Percentiles rank a stretch among this genome's conserved stretches.
Evolutionary conservation across 2,797 vertebrate genomes (phyloP).

Genomic region (Dallia pectoralis): DNA sequence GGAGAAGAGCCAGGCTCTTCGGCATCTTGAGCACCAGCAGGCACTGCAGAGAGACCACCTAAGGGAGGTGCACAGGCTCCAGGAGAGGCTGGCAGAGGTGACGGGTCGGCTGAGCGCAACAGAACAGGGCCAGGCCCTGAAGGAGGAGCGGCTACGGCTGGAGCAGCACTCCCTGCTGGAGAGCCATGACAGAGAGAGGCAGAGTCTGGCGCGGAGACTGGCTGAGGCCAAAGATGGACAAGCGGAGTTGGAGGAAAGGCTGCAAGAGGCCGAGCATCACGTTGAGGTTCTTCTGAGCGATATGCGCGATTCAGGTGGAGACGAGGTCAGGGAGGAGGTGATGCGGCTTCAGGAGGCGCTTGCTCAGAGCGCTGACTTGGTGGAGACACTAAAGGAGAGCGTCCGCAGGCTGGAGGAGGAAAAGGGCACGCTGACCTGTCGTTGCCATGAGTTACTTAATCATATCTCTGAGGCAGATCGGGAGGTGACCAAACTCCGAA

Average conservation of each 20-base stretch:
- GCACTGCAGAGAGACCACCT: slow-evolving; percentile 87
- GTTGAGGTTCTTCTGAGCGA: slow-evolving; percentile 86
- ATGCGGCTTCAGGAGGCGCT: slow-evolving; percentile 86
- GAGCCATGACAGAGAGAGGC: slow-evolving; percentile 86
- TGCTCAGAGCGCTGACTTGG: slow-evolving; percentile 73
- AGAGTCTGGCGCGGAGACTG: slow-evolving; percentile 79
- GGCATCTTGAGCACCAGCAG: slow-evolving; percentile 88
- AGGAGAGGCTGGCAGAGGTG: slow-evolving; percentile 84
- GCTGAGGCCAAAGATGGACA: slow-evolving; percentile 82
- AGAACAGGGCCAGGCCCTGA: slow-evolving; percentile 82
- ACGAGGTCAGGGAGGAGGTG: slow-evolving; percentile 77
- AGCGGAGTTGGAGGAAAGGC: slow-evolving; percentile 78
- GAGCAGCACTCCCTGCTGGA: slow-evolving; percentile 83
- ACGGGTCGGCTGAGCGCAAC: slow-evolving; percentile 81
- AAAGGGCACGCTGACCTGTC: slow-evolving; percentile 80
- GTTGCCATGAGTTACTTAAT: slow-evolving; percentile 89
- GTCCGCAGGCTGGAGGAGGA: slow-evolving; percentile 84
- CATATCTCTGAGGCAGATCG: slow-evolving; percentile 83
- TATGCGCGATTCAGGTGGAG: slow-evolving; percentile 69
- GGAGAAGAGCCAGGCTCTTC: slow-evolving; percentile 87
- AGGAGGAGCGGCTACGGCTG: slow-evolving; percentile 87
- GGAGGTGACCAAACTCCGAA: slow-evolving; percentile 82
- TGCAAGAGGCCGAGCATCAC: slow-evolving; percentile 83
- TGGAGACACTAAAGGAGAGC: slow-evolving; percentile 81
- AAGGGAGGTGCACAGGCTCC: slow-evolving; percentile 87